phyloP scores from a whole-genome alignment of 2,113 vertebrate species.

The Struthio camelus region DNA sequence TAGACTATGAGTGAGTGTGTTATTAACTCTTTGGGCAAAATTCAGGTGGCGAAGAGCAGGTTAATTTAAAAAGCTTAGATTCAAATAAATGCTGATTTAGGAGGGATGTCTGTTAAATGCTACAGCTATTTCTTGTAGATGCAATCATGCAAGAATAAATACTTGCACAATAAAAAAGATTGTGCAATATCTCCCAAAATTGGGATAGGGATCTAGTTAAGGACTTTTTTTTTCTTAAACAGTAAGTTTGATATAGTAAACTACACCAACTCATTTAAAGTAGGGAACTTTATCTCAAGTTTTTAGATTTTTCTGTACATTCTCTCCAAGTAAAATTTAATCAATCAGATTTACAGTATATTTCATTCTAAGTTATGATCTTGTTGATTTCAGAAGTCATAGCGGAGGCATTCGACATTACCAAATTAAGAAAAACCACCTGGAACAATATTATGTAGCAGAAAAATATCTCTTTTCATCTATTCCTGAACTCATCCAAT shows the following conservation, averaged over 20 bases:
- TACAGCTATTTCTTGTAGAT: neutral
- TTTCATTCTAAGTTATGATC: neutral
- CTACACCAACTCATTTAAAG: neutral
- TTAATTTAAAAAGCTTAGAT: neutral
- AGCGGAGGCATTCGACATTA: slow-evolving; percentile 82
- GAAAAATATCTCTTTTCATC: slow-evolving; percentile 83
- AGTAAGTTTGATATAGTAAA: too few species aligned
- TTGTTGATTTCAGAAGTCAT: slow-evolving; percentile 53
- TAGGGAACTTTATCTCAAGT: neutral
- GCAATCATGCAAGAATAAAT: neutral
- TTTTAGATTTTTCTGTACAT: neutral
- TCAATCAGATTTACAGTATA: neutral
- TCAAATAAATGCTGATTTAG: neutral
- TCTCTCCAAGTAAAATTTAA: neutral
- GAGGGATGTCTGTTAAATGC: neutral
- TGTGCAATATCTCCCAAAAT: neutral
- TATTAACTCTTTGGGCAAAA: neutral
- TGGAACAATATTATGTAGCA: slow-evolving; percentile 80
- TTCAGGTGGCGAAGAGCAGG: neutral
- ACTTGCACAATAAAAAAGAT: neutral
- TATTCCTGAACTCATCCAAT: slow-evolving; percentile 83
- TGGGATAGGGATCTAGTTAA: neutral
- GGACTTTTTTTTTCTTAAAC: neutral
- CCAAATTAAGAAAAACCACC: slow-evolving; percentile 82
- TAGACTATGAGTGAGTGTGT: neutral